Percentiles rank a stretch among this genome's conserved stretches.
Conservation (phyloP, 2,888 invertebrate genomes). For the Esperia sulphurella region DNA sequence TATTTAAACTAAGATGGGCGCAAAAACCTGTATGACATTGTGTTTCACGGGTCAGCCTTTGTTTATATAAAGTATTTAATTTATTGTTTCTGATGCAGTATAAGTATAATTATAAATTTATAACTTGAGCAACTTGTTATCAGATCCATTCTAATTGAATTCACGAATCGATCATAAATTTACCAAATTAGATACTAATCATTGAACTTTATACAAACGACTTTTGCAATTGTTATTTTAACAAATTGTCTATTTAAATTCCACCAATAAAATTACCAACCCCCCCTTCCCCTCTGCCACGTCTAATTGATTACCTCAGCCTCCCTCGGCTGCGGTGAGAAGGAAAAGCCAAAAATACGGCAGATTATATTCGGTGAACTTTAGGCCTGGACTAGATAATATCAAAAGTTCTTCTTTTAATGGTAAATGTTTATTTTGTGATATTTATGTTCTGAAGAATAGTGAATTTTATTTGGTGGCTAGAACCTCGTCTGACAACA, state of each 20-base stretch:
- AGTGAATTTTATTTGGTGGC: no score
- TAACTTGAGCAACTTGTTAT: conserved; percentile 3
- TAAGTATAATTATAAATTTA: no score
- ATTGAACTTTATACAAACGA: conserved; percentile 8
- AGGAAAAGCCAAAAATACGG: not conserved
- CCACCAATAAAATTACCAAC: conserved; percentile 8
- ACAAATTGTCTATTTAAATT: conserved; percentile 13
- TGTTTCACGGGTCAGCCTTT: no score
- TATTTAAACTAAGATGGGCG: no score
- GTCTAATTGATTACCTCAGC: conserved; percentile 2
- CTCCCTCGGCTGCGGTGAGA: not conserved
- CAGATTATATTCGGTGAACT: not conserved
- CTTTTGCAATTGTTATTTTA: conserved; percentile 11
- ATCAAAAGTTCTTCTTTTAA: no score
- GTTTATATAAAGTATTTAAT: no score
- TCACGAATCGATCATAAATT: conserved; percentile 4
- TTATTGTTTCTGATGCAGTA: no score
- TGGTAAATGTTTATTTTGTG: no score
- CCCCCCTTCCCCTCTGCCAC: not conserved
- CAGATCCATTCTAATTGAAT: conserved; percentile 8
- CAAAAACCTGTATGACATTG: no score
- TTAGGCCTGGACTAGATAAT: not conserved
- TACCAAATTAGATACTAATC: conserved; percentile 6
- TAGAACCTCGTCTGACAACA: no score
- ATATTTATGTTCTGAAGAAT: no score